Evolutionary conservation across 2,113 vertebrate species (phyloP), one percentile per base, ranked within the genome.

Genomic region (Sorex fumeus): DNA sequence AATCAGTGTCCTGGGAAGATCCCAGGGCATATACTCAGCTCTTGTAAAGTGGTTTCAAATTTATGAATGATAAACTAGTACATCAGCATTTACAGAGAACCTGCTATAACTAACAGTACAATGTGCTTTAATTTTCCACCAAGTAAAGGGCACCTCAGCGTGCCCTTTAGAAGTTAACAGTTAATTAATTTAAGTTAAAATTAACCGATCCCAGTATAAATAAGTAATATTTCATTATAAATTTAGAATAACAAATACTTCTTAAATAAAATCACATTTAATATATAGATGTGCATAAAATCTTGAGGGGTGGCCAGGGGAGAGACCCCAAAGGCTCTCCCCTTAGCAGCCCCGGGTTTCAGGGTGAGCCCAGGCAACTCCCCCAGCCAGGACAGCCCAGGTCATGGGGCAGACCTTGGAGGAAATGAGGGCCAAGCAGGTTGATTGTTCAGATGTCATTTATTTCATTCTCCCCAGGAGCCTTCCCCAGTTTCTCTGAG

Each of bases 81-180:
- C 74, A 70, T 30, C 1, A 81, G 62, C 80, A 84, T 84, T 91
- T 71, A 87, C 5, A 84, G 12, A 13, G 90, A 88, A 66, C 6
- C 15, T 25, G 76, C 21, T 16, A 79, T 15, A 90, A 19, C 25
- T 94, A 92, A 91, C 2, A 92, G 4, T 10, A 34, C 19, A 78
- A 21, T 91, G 30, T 0, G 78, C 83, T 79, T 84, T 66, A 82
- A 66, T 93, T 90, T 92, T 92, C 66, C 23, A 92, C 25, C 8
- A 86, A 70, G 13, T 74, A 84, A n/a, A n/a, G n/a, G n/a, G n/a
- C n/a, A 87, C 11, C 76, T 16, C 23, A 92, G n/a, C 19, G 74
- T 70, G 25, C 28, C 45, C 36, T 23, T 78, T 82, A 88, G 36
- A 85, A 85, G 23, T 50, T 67, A 81, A 81, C 60, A 88, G n/a